A percentile compares a stretch with the other conserved stretches of the same genome.
These are phyloP conservation scores for Coracopsis vasa DNA, from an alignment of 2,113 vertebrate genomes.

Conservation along the genomic window DNA sequence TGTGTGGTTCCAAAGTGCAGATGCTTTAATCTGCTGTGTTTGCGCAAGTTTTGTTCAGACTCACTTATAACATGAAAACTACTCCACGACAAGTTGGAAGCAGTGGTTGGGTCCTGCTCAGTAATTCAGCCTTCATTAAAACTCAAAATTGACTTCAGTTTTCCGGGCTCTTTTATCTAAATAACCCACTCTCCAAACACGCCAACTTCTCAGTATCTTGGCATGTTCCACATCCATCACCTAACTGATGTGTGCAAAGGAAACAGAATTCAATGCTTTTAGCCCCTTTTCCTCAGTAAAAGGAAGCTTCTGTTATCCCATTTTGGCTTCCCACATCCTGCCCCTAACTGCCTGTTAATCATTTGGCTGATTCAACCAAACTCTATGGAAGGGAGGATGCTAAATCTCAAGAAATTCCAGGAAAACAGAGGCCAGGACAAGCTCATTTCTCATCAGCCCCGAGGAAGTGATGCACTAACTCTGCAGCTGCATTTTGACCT, in stretches of 20 bases:
- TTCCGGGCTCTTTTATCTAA: not conserved
- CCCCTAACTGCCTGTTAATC: not conserved
- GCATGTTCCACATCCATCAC: accelerated
- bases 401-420: not conserved
- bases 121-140: not conserved
- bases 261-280: not conserved
- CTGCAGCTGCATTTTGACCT: constrained; percentile 3
- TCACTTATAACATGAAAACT: accelerated
- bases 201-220: not conserved
- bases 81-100: not conserved
- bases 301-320: not conserved
- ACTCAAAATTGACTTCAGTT: not conserved
- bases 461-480: accelerated
- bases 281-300: not conserved
- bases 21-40: not conserved
- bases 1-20: not conserved
- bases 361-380: not conserved
- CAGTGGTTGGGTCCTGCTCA: not conserved
- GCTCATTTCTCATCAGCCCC: not conserved
- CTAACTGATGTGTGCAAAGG: not conserved
- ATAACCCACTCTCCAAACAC: not conserved
- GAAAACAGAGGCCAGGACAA: not conserved
- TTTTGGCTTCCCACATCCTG: not conserved
- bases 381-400: accelerated
- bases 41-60: not conserved